phyloP scores from a whole-genome alignment of 2,113 vertebrate genomes.

The Phrynosoma blainvillii region DNA sequence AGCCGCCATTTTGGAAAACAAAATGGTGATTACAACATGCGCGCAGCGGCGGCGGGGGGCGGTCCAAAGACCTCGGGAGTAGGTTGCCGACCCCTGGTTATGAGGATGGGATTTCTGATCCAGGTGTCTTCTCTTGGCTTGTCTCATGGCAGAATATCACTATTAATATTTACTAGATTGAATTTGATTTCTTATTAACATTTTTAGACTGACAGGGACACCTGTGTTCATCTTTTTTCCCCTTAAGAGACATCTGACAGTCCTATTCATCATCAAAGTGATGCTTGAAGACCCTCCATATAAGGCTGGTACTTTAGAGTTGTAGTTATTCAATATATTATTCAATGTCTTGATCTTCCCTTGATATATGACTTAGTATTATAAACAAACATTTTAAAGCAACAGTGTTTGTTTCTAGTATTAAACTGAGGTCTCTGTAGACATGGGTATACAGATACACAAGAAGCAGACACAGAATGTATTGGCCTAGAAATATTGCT shows the following conservation, averaged over 20 bases:
- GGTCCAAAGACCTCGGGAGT: too few species aligned
- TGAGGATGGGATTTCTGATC: neutral
- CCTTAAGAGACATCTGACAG: neutral
- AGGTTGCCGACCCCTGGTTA: too few species aligned
- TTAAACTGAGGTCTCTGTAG: neutral
- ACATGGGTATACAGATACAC: neutral
- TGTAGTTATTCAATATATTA: neutral
- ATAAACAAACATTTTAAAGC: constrained; percentile 7
- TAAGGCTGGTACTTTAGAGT: too few species aligned
- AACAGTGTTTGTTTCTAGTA: neutral
- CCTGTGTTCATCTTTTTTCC: neutral
- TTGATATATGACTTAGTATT: neutral
- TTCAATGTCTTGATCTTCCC: neutral
- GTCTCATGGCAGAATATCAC: neutral
- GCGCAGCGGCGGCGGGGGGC: too few species aligned
- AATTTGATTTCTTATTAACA: neutral
- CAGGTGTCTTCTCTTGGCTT: too few species aligned
- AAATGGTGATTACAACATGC: too few species aligned
- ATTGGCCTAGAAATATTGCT: neutral
- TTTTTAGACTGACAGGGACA: neutral
- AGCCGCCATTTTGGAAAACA: too few species aligned
- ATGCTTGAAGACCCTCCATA: neutral
- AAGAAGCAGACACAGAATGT: neutral
- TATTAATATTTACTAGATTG: neutral
- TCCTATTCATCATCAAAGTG: neutral